Evolutionary conservation across 2,797 vertebrate species (phyloP).

Genomic region (Sarcoramphus papa): DNA sequence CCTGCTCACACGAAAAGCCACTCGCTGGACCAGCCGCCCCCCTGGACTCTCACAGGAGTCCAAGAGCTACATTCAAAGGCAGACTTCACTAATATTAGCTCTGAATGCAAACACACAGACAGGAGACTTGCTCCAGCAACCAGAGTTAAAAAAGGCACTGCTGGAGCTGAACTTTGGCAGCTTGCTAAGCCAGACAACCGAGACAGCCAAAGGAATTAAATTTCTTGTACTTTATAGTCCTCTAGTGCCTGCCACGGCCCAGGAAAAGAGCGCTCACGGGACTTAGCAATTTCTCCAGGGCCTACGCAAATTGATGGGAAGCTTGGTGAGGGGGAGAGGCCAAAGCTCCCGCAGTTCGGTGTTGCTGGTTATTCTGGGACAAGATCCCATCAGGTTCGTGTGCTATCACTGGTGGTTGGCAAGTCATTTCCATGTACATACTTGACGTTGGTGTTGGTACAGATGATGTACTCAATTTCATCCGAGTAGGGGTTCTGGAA

Average conservation of each 20-base stretch:
- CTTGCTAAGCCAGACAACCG: not conserved
- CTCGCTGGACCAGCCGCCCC: not conserved
- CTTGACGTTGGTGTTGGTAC: slow-evolving; percentile 98
- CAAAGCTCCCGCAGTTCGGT: not conserved
- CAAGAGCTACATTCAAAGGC: not conserved
- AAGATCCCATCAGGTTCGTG: not conserved
- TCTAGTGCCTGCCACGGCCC: not conserved
- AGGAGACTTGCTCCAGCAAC: not conserved
- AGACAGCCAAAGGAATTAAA: not conserved
- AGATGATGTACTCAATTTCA: slow-evolving; percentile 98
- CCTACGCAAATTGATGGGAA: accelerated
- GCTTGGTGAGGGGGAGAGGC: not conserved
- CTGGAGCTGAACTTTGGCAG: not conserved
- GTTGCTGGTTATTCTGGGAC: not conserved
- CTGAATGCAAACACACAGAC: not conserved
- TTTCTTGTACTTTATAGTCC: not conserved
- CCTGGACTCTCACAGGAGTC: not conserved
- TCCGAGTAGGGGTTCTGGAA: slow-evolving; percentile 99
- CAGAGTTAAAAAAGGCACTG: not conserved
- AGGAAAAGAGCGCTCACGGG: not conserved
- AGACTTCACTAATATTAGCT: not conserved
- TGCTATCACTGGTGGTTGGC: not conserved
- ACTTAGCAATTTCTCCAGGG: not conserved
- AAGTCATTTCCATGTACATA: slow-evolving; percentile 71
- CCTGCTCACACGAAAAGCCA: not conserved